A percentile compares a stretch with the other conserved stretches of the same genome.
These are phyloP conservation scores for Catocala fraxini DNA, from an alignment of 2,888 invertebrate genomes.

Conservation along the genomic window DNA sequence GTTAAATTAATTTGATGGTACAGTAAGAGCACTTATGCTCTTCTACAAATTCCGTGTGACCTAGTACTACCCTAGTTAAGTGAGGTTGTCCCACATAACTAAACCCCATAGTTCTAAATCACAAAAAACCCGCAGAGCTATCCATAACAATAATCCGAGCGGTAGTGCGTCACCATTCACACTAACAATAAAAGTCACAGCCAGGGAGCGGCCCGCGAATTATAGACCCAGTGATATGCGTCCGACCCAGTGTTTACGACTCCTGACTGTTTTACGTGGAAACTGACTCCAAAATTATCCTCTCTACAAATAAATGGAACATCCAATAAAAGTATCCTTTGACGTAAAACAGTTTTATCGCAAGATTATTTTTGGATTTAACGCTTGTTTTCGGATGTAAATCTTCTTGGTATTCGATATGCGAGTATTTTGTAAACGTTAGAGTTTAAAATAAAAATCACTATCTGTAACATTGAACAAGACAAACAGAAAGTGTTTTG, in stretches of 20 bases:
- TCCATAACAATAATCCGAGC: slow-evolving; percentile 39
- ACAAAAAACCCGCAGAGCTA: slow-evolving; percentile 21
- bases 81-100: slow-evolving; percentile 2
- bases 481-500: no score
- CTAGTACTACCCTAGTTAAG: slow-evolving; percentile 6
- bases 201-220: slow-evolving; percentile 34
- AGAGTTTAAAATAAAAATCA: no score
- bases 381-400: no score
- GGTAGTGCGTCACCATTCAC: slow-evolving; percentile 41
- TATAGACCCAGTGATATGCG: slow-evolving; percentile 40
- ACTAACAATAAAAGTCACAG: slow-evolving; percentile 46
- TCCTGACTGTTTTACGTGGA: slow-evolving; percentile 15
- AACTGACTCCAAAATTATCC: slow-evolving; percentile 13
- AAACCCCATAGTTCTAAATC: slow-evolving; percentile 8
- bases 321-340: neutral
- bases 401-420: no score
- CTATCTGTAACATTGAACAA: no score
- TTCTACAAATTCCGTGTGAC: neutral
- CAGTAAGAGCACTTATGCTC: no score
- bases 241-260: slow-evolving; percentile 21
- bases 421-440: no score
- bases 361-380: no score
- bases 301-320: slow-evolving; percentile 2
- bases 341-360: slow-evolving; percentile 4
- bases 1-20: no score